Evolutionary conservation across 2,797 vertebrate species (phyloP).

Genomic region (Onychomys arenicola): DNA sequence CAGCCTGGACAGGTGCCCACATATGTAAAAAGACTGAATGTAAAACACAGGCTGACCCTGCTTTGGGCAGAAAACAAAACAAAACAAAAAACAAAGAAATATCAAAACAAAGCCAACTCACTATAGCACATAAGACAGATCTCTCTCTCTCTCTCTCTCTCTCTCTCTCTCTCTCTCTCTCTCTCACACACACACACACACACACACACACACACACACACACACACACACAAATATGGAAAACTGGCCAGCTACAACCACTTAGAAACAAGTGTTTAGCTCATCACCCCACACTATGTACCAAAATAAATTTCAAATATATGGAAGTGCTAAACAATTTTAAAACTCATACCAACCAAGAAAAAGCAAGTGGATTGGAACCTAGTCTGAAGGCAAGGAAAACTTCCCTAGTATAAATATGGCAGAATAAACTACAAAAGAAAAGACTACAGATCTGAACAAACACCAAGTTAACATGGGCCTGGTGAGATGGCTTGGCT

Average conservation of each 20-base stretch:
- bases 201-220: not conserved
- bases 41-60: not conserved
- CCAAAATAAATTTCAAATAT: constrained; percentile 42
- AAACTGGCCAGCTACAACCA: constrained; percentile 19
- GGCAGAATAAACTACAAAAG: not conserved
- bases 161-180: no score
- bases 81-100: not conserved
- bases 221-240: not conserved
- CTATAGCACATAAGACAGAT: no score
- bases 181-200: not conserved
- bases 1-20: not conserved
- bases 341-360: constrained; percentile 44
- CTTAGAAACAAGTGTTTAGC: constrained; percentile 39
- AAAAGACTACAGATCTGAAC: not conserved
- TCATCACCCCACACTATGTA: not conserved
- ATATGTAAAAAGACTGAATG: not conserved
- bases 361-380: not conserved
- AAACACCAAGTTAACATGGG: constrained; percentile 2
- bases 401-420: not conserved
- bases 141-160: no score
- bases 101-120: not conserved
- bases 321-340: not conserved
- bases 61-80: not conserved
- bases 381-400: not conserved
- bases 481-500: not conserved